Evolutionary conservation across 2,888 invertebrate species (phyloP), one percentile per base, ranked within the genome.

Genomic region (Hypercompe scribonia): DNA sequence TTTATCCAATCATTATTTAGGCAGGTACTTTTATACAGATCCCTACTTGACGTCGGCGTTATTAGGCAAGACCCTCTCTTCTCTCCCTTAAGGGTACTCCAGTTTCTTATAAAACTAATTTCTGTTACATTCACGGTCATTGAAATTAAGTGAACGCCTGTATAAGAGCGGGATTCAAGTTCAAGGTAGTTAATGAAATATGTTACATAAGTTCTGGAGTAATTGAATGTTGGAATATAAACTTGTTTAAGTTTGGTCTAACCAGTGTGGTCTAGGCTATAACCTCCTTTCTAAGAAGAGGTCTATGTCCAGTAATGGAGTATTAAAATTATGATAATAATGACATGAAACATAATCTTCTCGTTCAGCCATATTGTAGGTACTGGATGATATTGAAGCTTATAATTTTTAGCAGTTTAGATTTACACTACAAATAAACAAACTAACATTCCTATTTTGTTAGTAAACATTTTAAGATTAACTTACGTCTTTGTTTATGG

Each of bases 81-180:
- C 61, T 31, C 31, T 18, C 61, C 61, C 61, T 61, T 31, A 61
- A 61, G 61, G 31, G 31, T 61, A 31, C 61, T 61, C 61, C 46
- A 46, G n/a, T 61, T 64, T 50, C 46, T 70, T 64, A 21, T n/a
- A 11, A 50, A 64, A n/a, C 46, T 64, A 42, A n/a, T 64, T 70
- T 70, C 64, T 61, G 61, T 61, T 61, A 61, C 61, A 61, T 61
- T 61, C 36, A 68, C 34, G 68, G 54, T 18, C 34, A 68, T 68
- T 54, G 24, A 28, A 68, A 58, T 28, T 63, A n/a, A 64, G 8
- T 42, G 34, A 46, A 70, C 46, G 18, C 7, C 61, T 15, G 28
- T 18, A 18, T 18, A 61, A 61, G 61, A 61, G 61, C 28, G 15
- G 5, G 61, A 28, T 11, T 61, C 61, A 61, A 61, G 61, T 61